Evolutionary conservation across 2,888 invertebrate genomes (phyloP).

Genomic region (Eupithecia exiguata): DNA sequence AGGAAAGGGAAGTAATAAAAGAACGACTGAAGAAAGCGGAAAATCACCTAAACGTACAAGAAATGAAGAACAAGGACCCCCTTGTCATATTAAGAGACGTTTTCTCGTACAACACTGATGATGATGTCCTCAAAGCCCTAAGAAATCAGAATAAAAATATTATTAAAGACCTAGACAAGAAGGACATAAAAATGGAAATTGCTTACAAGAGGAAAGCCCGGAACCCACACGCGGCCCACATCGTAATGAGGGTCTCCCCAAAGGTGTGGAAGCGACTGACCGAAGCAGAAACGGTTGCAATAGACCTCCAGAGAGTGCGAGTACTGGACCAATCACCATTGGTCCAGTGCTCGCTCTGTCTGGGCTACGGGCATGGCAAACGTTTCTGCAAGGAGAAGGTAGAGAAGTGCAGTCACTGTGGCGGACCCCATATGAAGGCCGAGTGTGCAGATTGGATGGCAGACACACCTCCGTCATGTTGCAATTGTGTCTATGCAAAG

Average conservation of each 20-base stretch:
- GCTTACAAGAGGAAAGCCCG: neutral
- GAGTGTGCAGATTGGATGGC: conserved; percentile 18
- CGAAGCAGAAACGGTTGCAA: neutral
- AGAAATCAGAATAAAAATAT: neutral
- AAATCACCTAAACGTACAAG: conserved; percentile 23
- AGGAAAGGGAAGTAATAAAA: conserved; percentile 26
- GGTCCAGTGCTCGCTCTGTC: conserved; percentile 10
- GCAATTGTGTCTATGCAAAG: too few relatives aligned
- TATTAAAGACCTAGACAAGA: neutral
- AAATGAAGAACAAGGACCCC: conserved; percentile 35
- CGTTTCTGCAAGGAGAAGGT: too few relatives aligned
- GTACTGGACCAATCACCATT: conserved; percentile 6
- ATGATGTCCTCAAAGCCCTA: neutral
- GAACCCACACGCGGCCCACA: neutral
- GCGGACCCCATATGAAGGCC: conserved; percentile 23
- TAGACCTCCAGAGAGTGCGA: conserved; percentile 11
- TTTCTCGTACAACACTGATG: conserved; percentile 17
- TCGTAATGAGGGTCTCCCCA: conserved; percentile 8
- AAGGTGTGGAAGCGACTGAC: neutral
- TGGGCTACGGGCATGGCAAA: too few relatives aligned
- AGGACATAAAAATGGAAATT: neutral
- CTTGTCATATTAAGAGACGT: too few relatives aligned
- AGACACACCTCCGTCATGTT: too few relatives aligned
- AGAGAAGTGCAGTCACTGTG: conserved; percentile 29
- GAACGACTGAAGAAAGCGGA: conserved; percentile 17